phyloP scores from a whole-genome alignment of 2,888 invertebrate species.

The Dione vanillae region DNA sequence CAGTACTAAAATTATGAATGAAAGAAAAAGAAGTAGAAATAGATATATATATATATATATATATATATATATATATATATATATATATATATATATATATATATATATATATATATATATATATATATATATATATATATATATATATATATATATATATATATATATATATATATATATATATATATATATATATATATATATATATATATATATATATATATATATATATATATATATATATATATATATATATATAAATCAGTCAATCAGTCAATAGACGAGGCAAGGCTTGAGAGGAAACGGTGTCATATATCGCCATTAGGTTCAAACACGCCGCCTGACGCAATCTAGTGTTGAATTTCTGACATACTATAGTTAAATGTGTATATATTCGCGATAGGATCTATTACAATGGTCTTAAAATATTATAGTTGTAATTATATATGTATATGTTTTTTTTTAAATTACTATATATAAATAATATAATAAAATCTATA shows the following conservation, averaged over 20 bases:
- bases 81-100: too few species aligned
- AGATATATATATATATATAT: too few species aligned
- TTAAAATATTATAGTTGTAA: neutral
- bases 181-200: neutral
- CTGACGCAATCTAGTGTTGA: conserved; percentile 26
- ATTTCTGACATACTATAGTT: conserved; percentile 21
- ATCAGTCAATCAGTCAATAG: conserved; percentile 16
- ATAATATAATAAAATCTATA: too few species aligned
- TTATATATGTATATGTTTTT: neutral
- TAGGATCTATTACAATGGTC: conserved; percentile 13
- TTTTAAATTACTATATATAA: too few species aligned
- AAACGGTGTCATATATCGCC: conserved; percentile 26
- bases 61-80: too few species aligned
- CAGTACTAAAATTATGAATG: too few species aligned
- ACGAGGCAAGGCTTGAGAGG: conserved; percentile 15
- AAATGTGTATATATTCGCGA: too few species aligned
- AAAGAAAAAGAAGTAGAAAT: too few species aligned
- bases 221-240: conserved; percentile 1
- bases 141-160: too few species aligned
- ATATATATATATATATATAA: neutral
- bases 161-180: too few species aligned
- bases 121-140: too few species aligned
- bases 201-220: neutral
- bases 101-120: too few species aligned
- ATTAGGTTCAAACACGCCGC: conserved; percentile 36